These are phyloP conservation scores for Thamnaconus septentrionalis DNA, from an alignment of 2,113 vertebrate genomes.

Conservation along the genomic window DNA sequence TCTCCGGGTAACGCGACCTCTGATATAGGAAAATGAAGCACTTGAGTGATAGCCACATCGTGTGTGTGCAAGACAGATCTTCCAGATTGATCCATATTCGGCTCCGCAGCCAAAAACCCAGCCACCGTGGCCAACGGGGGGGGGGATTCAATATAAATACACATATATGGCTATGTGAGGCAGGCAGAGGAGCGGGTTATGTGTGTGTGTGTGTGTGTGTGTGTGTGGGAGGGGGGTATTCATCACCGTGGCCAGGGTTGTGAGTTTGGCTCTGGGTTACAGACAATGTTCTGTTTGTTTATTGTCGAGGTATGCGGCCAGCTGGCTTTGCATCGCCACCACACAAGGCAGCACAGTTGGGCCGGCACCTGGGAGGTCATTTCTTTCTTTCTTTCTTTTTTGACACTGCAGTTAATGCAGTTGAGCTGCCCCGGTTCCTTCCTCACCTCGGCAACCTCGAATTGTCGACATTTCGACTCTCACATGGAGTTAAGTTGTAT, in stretches of 20 bases:
- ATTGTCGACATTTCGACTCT: conserved; percentile 23
- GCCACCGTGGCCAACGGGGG: conserved; percentile 31
- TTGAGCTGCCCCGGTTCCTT: too few relatives aligned
- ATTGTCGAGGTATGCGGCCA: conserved; percentile 61
- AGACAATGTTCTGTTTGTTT: conserved; percentile 67
- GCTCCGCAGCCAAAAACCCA: conserved; percentile 42
- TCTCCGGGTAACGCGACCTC: too few relatives aligned
- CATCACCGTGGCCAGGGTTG: conserved; percentile 23
- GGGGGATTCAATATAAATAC: too few relatives aligned
- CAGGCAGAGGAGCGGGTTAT: too few relatives aligned
- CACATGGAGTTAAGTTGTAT: too few relatives aligned
- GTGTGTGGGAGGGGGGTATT: conserved; percentile 37
- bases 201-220: too few relatives aligned
- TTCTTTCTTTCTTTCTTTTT: not conserved
- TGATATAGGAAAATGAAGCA: too few relatives aligned
- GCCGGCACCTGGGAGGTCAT: conserved; percentile 22
- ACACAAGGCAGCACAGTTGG: conserved; percentile 54
- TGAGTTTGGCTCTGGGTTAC: conserved; percentile 55
- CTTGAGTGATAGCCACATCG: conserved; percentile 50
- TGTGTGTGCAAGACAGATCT: conserved; percentile 38
- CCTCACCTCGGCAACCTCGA: conserved; percentile 2
- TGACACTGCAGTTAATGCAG: too few relatives aligned
- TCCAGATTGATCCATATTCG: conserved; percentile 66
- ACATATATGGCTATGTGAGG: too few relatives aligned
- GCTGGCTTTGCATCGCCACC: conserved; percentile 61